Evolutionary conservation across 1,140 invertebrate species (phyloP).

Genomic region (Triops longicaudatus): DNA sequence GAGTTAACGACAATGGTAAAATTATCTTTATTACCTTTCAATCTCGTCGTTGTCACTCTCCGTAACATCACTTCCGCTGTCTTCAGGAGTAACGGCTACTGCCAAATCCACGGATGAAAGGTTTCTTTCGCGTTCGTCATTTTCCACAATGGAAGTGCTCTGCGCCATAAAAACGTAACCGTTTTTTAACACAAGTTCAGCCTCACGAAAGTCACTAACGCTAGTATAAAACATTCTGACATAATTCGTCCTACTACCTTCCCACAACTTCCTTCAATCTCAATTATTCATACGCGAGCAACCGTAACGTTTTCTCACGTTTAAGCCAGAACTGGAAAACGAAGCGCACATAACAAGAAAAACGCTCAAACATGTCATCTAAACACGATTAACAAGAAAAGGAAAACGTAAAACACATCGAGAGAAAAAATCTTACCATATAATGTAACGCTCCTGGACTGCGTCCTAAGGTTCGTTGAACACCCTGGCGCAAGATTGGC

Average conservation of each 20-base stretch:
- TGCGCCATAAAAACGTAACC: background rate
- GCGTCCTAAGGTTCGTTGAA: background rate
- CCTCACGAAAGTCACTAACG: background rate
- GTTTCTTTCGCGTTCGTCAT: slow-evolving; percentile 14
- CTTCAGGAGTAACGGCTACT: background rate
- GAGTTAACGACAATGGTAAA: background rate
- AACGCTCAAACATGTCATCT: background rate
- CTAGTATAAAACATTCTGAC: background rate
- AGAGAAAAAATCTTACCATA: background rate
- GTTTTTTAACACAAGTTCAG: background rate
- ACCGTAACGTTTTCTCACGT: no score
- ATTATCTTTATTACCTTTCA: background rate
- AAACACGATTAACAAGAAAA: background rate
- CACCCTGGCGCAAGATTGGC: background rate
- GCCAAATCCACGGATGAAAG: slow-evolving; percentile 4
- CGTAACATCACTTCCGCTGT: slow-evolving; percentile 14
- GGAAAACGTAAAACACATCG: background rate
- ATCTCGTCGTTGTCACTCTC: background rate
- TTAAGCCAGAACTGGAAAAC: no score
- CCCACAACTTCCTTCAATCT: background rate
- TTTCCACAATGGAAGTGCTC: slow-evolving; percentile 23
- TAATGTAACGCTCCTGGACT: background rate
- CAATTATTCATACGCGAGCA: background rate
- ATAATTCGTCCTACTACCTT: background rate
- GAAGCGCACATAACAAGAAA: background rate